These are phyloP conservation scores for Calonectris borealis DNA, from an alignment of 2,113 vertebrate species.

Conservation along the genomic window DNA sequence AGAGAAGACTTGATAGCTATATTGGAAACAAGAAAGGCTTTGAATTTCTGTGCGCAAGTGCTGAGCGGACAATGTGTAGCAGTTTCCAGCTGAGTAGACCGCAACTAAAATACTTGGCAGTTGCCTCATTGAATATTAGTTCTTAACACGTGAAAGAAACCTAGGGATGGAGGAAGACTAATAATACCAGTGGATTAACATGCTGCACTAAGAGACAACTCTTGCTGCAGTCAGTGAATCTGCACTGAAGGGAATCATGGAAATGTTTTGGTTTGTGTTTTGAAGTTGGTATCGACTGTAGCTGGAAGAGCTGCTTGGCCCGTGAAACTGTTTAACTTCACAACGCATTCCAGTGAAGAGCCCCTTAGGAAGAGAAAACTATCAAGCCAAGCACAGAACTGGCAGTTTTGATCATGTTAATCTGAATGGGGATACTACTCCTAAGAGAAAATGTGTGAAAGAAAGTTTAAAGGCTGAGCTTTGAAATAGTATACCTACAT, in stretches of 20 bases:
- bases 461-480: background rate
- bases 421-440: background rate
- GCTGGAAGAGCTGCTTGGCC: background rate
- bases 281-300: background rate
- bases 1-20: background rate
- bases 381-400: background rate
- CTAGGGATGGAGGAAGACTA: background rate
- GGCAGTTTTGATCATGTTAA: background rate
- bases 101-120: background rate
- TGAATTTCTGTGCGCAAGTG: background rate
- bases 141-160: background rate
- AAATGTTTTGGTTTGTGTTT: background rate
- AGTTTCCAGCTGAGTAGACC: background rate
- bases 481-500: background rate
- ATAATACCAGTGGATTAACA: background rate
- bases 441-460: background rate
- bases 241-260: background rate
- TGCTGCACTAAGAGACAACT: background rate
- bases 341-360: background rate
- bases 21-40: background rate
- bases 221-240: background rate
- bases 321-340: background rate
- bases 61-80: background rate
- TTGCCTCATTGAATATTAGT: background rate
- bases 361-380: background rate